phyloP scores from a whole-genome alignment of 37 sponge, comb jelly and placozoan species.

The Petrosia ficiformis region DNA sequence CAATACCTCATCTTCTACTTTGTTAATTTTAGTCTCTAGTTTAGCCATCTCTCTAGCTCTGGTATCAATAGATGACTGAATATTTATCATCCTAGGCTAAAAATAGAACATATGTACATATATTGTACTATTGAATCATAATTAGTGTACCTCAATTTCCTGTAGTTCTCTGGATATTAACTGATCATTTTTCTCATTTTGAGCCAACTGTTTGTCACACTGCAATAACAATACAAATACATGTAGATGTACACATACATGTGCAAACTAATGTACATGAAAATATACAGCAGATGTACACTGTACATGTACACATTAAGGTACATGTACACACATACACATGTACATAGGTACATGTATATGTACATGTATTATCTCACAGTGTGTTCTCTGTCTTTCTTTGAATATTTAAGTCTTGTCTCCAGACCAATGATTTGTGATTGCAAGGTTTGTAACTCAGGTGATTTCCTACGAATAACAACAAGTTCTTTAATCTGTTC shows the following conservation, averaged over 20 bases:
- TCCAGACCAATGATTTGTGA: constrained; percentile 76
- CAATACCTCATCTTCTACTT: constrained; percentile 82
- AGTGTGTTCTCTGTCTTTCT: constrained; percentile 71
- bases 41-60: constrained; percentile 44
- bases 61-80: constrained; percentile 45
- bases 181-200: too few species aligned
- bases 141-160: constrained; percentile 47
- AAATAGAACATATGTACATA: background rate
- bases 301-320: too few species aligned
- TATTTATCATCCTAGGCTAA: constrained; percentile 38
- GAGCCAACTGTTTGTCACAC: too few species aligned
- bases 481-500: constrained; percentile 80
- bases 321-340: too few species aligned
- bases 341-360: too few species aligned
- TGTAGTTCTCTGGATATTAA: constrained; percentile 49
- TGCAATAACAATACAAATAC: too few species aligned
- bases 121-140: background rate
- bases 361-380: too few species aligned
- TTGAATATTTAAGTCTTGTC: constrained; percentile 70
- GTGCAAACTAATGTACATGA: too few species aligned
- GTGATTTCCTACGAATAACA: constrained; percentile 65
- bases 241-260: too few species aligned
- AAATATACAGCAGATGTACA: too few species aligned
- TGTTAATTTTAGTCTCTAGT: constrained; percentile 67
- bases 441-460: constrained; percentile 66